phyloP scores from a whole-genome alignment of 2,113 vertebrate genomes.

The Aldabrachelys gigantea region DNA sequence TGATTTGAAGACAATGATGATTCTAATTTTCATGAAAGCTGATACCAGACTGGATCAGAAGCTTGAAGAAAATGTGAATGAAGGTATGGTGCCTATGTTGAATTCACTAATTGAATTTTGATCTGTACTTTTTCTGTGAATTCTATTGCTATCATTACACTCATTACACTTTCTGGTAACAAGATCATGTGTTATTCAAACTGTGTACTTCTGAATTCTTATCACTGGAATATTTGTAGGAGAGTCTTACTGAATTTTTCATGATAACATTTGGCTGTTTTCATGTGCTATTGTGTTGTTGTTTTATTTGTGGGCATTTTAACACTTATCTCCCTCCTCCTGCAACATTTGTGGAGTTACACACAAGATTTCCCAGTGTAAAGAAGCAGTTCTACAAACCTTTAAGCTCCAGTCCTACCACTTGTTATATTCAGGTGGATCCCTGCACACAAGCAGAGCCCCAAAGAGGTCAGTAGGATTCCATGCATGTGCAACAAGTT shows the following conservation, averaged over 20 bases:
- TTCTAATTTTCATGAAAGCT: background rate
- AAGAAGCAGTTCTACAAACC: no score
- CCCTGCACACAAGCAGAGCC: no score
- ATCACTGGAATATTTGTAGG: background rate
- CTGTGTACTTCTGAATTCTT: background rate
- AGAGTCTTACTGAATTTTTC: background rate
- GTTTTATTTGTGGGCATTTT: background rate
- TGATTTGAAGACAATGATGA: background rate
- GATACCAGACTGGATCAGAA: background rate
- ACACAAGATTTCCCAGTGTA: background rate
- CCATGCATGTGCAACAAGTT: no score
- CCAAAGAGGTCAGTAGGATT: no score
- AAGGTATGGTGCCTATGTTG: background rate
- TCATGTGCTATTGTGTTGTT: background rate
- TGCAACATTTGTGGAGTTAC: background rate
- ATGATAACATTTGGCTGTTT: background rate
- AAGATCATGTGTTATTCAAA: no score
- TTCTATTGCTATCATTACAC: background rate
- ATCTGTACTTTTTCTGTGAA: background rate
- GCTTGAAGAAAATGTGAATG: background rate
- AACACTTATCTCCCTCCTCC: background rate
- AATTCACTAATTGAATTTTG: background rate
- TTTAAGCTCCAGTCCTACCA: no score
- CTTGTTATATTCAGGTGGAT: no score
- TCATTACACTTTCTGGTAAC: background rate